Percentiles rank a stretch among this genome's conserved stretches.
Conservation (phyloP, 2,797 vertebrate species). For the Crypturellus tataupa region DNA sequence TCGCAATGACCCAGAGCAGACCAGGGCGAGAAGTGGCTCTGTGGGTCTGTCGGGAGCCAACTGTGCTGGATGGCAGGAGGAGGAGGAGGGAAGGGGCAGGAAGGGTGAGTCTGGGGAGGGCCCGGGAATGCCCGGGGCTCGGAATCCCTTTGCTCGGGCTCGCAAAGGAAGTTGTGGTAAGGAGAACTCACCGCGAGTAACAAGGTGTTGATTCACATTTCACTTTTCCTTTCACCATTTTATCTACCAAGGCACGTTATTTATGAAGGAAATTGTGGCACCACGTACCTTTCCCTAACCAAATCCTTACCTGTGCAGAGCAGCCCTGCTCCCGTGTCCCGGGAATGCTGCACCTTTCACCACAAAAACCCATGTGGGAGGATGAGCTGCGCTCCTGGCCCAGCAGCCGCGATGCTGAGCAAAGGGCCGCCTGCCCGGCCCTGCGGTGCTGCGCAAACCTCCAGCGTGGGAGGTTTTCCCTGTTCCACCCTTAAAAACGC, state of each 20-base stretch:
- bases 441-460: background rate
- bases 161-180: no score
- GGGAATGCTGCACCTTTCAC: no score
- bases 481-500: background rate
- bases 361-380: background rate
- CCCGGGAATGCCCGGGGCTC: background rate
- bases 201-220: background rate
- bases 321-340: no score
- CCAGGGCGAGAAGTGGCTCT: rapidly evolving
- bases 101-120: background rate
- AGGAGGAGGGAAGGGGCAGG: background rate
- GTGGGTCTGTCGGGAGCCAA: background rate
- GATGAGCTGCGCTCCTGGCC: background rate
- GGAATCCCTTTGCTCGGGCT: background rate
- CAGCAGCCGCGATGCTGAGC: background rate
- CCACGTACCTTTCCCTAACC: background rate
- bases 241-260: background rate
- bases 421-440: rapidly evolving
- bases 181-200: no score
- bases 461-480: background rate
- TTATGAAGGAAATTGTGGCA: background rate
- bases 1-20: background rate
- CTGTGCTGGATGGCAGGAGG: background rate
- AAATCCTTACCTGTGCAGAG: background rate
- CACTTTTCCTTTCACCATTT: background rate